phyloP scores from a whole-genome alignment of 2,888 invertebrate genomes.

The Synanthedon tipuliformis region DNA sequence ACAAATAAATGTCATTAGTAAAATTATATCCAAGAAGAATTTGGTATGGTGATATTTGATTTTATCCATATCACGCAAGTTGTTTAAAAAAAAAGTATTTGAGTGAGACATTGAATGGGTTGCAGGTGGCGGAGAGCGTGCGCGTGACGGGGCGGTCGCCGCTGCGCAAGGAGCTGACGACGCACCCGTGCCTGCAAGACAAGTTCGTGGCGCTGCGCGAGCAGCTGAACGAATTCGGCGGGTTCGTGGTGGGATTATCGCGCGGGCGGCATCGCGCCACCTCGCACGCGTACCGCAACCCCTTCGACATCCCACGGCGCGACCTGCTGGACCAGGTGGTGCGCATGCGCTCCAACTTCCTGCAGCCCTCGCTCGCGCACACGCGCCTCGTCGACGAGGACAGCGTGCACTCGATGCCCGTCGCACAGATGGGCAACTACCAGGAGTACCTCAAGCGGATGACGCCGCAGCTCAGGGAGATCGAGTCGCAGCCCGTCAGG shows the following conservation, averaged over 20 bases:
- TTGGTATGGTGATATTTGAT: too few species aligned
- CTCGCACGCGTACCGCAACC: slow-evolving; percentile 84
- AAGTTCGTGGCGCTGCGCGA: slow-evolving; percentile 85
- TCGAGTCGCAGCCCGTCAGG: slow-evolving; percentile 93
- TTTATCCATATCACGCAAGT: too few species aligned
- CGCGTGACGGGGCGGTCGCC: slow-evolving; percentile 78
- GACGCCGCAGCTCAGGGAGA: slow-evolving; percentile 91
- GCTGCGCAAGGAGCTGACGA: slow-evolving; percentile 82
- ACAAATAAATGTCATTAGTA: too few species aligned
- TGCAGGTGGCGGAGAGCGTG: slow-evolving; percentile 78
- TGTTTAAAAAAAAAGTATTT: too few species aligned
- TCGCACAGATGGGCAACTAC: slow-evolving; percentile 99
- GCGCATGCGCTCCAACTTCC: slow-evolving; percentile 93
- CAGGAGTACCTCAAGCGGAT: slow-evolving; percentile 97
- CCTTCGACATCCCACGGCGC: slow-evolving; percentile 93
- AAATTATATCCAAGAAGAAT: too few species aligned
- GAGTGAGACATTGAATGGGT: slow-evolving; percentile 11
- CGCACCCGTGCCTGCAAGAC: slow-evolving; percentile 84
- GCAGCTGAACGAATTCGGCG: slow-evolving; percentile 88
- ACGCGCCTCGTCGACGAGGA: slow-evolving; percentile 88
- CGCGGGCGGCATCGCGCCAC: slow-evolving; percentile 37
- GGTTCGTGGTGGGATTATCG: slow-evolving; percentile 81
- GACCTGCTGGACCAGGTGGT: slow-evolving; percentile 92
- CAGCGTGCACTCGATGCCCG: slow-evolving; percentile 93
- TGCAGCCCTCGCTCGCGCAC: slow-evolving; percentile 81